Conservation (phyloP, 2,888 invertebrate genomes). For the Resseliella maxima region DNA sequence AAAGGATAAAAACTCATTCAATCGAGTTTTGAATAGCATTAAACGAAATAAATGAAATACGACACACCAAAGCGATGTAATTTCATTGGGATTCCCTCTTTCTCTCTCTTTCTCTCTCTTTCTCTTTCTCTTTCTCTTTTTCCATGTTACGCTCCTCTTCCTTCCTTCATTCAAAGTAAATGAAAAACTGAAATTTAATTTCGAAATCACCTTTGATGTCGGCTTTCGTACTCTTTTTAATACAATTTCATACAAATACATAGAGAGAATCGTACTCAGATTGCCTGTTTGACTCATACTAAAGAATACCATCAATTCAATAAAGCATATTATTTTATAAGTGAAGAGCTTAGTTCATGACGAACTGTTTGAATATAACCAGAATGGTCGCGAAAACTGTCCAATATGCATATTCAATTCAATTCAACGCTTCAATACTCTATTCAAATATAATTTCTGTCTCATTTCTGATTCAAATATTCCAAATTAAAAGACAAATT, state of each 20-base stretch:
- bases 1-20: slow-evolving; percentile 7
- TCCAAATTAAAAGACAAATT: slow-evolving; percentile 33
- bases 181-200: slow-evolving; percentile 51
- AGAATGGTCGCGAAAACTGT: background rate
- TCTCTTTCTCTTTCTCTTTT: background rate
- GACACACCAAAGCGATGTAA: slow-evolving; percentile 40
- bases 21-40: slow-evolving; percentile 17
- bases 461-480: slow-evolving; percentile 14
- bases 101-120: background rate
- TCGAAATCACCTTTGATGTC: slow-evolving; percentile 48
- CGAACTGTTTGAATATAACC: background rate
- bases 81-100: background rate
- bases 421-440: background rate
- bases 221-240: slow-evolving; percentile 1
- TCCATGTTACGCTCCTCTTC: background rate
- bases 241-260: background rate
- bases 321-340: background rate
- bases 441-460: slow-evolving; percentile 8
- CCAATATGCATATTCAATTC: background rate
- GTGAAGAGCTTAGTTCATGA: background rate
- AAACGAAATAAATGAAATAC: slow-evolving; percentile 27
- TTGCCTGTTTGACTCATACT: background rate
- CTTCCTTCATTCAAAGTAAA: slow-evolving; percentile 42
- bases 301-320: background rate
- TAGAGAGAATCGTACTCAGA: slow-evolving; percentile 25